Base-by-base conservation (phyloP, 2,113 vertebrate genomes). In the Notothenia coriiceps region DNA sequence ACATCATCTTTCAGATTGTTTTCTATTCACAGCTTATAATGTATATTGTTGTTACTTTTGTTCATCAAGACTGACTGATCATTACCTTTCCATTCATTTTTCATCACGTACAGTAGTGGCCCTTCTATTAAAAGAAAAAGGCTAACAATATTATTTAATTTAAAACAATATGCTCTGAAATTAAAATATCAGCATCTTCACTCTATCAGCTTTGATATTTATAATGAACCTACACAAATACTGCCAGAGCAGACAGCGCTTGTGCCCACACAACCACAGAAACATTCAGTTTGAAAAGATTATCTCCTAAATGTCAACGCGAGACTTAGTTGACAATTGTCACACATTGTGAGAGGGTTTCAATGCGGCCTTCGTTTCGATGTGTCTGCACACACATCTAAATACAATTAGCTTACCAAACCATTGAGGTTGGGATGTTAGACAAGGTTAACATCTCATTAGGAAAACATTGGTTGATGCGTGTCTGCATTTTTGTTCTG, bases 281-380 rank as follows among this genome's bases (percentile, higher is more conserved):
- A 60, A 61, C 61, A 46, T 69, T 92, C 56, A 18, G 40, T 83
- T 43, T 66, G 40, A 67, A 65, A 2, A 88, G 80, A 52, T 60
- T 57, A 79, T 80, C 13, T 69, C 64, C 61, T 69, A 88, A 90
- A 89, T 89, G 87, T 85, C 88, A 90, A 62, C 35, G 82, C 71
- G 54, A 82, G 76, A 82, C 73, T 76, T 77, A 76, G 69, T 77
- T 59, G 52, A 33, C 65, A 71, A 64, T 77, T 75, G 82, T 74
- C 15, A 35, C 60, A 80, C 56, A 2, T 49, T 52, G 52, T 55
- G 43, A 70, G 46, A 80, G 66, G 43, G 61, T 76, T 74, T 85
- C 20, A 56, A 4, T 43, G 69, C 74, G 81, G 85, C 86, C 86
- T 90, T 88, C 84, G 10, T 64, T 68, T 59, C 50, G 73, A 86